phyloP scores from a whole-genome alignment of 2,888 invertebrate genomes.

The Spodoptera exigua region DNA sequence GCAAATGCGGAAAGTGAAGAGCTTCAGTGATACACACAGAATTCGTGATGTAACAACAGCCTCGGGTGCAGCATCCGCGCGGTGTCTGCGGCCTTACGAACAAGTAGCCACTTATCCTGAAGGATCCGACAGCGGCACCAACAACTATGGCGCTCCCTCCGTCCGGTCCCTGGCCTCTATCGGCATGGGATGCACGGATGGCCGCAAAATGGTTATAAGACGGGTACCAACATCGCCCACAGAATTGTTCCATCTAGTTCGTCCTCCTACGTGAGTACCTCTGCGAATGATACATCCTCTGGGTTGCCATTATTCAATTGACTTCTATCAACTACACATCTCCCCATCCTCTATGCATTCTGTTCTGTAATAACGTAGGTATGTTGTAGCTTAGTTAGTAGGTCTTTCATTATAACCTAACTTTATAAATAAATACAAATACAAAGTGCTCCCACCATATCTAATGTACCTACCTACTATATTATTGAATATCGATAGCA shows the following conservation, averaged over 20 bases:
- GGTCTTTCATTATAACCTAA: constrained; percentile 43
- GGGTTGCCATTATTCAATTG: constrained; percentile 84
- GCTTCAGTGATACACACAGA: constrained; percentile 86
- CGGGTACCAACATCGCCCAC: constrained; percentile 95
- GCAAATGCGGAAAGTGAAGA: constrained; percentile 87
- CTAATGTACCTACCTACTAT: neutral
- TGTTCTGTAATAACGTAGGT: constrained; percentile 20
- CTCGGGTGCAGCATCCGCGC: constrained; percentile 85
- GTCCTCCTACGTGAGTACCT: constrained; percentile 94
- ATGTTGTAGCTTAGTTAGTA: constrained; percentile 14
- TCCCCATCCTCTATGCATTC: constrained; percentile 53
- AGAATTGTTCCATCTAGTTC: constrained; percentile 95
- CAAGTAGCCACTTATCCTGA: constrained; percentile 85
- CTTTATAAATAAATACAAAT: constrained; percentile 10
- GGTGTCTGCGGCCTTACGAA: constrained; percentile 85
- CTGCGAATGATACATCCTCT: constrained; percentile 79
- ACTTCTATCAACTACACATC: constrained; percentile 65
- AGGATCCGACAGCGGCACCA: constrained; percentile 90
- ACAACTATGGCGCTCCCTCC: constrained; percentile 91
- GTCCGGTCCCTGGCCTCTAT: constrained; percentile 95
- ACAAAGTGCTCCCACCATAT: constrained; percentile 2
- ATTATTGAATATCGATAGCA: neutral
- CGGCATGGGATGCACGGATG: constrained; percentile 96
- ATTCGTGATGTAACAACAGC: constrained; percentile 83
- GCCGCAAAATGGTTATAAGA: constrained; percentile 94